phyloP scores from a whole-genome alignment of 1,140 invertebrate species.

The Andricus grossulariae region DNA sequence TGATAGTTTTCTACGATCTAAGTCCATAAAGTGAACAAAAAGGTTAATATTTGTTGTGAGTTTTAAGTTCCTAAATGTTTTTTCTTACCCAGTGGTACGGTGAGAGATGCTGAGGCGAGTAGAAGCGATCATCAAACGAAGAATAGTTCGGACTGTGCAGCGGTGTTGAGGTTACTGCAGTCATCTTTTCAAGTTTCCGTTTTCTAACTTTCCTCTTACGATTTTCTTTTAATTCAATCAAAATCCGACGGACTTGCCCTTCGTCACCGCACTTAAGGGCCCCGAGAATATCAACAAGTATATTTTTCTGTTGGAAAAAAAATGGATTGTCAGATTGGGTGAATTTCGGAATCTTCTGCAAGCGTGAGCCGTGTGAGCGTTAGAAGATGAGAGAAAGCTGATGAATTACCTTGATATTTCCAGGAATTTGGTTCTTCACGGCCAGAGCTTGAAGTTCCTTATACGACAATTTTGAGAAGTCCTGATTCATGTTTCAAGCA shows the following conservation, averaged over 20 bases:
- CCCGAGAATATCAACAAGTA: slow-evolving; percentile 60
- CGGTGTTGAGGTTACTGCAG: slow-evolving; percentile 47
- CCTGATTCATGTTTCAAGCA: slow-evolving; percentile 56
- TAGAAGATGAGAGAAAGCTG: background rate
- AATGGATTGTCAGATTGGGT: background rate
- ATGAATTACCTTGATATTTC: slow-evolving; percentile 68
- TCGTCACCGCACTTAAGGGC: slow-evolving; percentile 58
- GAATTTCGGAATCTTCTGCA: background rate
- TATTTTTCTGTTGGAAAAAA: slow-evolving; percentile 58
- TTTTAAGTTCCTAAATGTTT: background rate
- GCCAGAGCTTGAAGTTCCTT: slow-evolving; percentile 68
- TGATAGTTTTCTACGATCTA: background rate
- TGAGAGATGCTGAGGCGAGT: slow-evolving; percentile 51
- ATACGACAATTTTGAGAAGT: slow-evolving; percentile 63
- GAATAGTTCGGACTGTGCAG: slow-evolving; percentile 60
- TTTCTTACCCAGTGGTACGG: slow-evolving; percentile 65
- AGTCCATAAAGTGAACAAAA: background rate
- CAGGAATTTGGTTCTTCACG: slow-evolving; percentile 60
- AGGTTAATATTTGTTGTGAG: background rate
- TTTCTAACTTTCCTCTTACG: slow-evolving; percentile 62
- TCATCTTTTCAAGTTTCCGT: slow-evolving; percentile 50
- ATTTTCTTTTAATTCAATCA: slow-evolving; percentile 61
- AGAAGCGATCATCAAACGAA: slow-evolving; percentile 58
- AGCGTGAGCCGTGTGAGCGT: background rate
- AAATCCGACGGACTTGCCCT: slow-evolving; percentile 53